Evolutionary conservation across 2,888 invertebrate species (phyloP), one percentile per base, ranked within the genome.

Genomic region (Drosophila siamana): DNA sequence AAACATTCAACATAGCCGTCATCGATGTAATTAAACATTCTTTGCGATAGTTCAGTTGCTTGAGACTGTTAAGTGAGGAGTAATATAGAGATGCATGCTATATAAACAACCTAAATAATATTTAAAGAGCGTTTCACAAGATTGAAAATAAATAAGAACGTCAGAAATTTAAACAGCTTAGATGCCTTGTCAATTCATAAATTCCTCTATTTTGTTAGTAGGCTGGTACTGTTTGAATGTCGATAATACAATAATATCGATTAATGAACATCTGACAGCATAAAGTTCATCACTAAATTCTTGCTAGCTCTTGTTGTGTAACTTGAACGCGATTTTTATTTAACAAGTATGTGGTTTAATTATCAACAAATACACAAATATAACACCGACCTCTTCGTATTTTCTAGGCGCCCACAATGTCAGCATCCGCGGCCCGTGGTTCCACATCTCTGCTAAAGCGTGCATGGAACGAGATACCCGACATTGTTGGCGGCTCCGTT

Each of bases 391-490:
- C 3, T 16, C 52, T 15, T 1, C 3, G 0, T 22, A 13, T 8
- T 72, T 57, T 38, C 30, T 8, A 72, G 71, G 28, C 59, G 65
- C 22, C 2, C 22, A 66, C 51, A 63, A 90, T 90, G 90, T 90
- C 91, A 50, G 85, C 90, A 64, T 70, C 89, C 56, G 89, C 88
- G 46, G 85, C 87, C 69, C 88, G 89, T 71, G 90, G 90, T 46
- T 57, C 91, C 3, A 74, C 81, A 4, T 90, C 84, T 1, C 76
- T 92, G 2, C 71, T 92, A 8, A 91, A 91, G 51, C 88, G 89
- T 44, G 92, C 90, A 19, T 94, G 96, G 95, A 92, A 94, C 86
- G 95, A 96, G 92, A 94, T 95, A 66, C 96, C 96, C 3, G 96
- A 96, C 91, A 92, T 96, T 48, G 91, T 96, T 41, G 95, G 93